Base-by-base conservation (phyloP, 2,797 vertebrate species). In the Tragelaphus eurycerus region DNA sequence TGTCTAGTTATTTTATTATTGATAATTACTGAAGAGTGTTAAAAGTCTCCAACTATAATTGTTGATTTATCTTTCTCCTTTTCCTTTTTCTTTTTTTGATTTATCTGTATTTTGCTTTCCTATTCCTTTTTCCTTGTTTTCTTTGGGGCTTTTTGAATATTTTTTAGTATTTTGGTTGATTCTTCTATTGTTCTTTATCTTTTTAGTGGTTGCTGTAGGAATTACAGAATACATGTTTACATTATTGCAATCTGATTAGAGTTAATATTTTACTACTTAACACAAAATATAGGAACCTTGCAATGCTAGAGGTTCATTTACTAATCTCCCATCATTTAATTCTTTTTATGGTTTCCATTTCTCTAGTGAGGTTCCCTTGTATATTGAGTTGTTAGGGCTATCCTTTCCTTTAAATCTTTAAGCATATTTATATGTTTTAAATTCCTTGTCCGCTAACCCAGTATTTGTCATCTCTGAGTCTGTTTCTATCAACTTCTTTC, bases 361-460 rank as follows among this genome's bases (percentile, higher is more conserved):
- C 78, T 83, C 43, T 88, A 19, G 7, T n/a, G 17, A 21, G 27
- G 12, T 10, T 50, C 14, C 19, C 31, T 48, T n/a, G 21, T 55
- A 12, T 94, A 17, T 59, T 92, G 38, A 88, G 23, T 84, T 64
- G 7, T 62, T 92, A 67, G 27, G 21, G 43, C 29, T 50, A 52
- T 87, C 23, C 25, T 94, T 88, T 92, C 43, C 27, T 90, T 84
- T 87, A 83, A 95, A 90, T 67, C 60, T n/a, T 55, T 93, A 54
- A 88, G 23, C 21, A 54, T 95, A 74, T 55, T 83, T 86, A 76
- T 90, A 79, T 90, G 10, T 34, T 90, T 86, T 97, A 90, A 83
- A 76, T 82, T 38, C 48, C 23, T 89, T 93, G 38, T 84, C 50
- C 64, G 59, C 57, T 89, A 34, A 90, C 21, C 62, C n/a, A 59